Evolutionary conservation across 2,888 invertebrate species (phyloP).

Genomic region (Orthonychiurus folsomi): DNA sequence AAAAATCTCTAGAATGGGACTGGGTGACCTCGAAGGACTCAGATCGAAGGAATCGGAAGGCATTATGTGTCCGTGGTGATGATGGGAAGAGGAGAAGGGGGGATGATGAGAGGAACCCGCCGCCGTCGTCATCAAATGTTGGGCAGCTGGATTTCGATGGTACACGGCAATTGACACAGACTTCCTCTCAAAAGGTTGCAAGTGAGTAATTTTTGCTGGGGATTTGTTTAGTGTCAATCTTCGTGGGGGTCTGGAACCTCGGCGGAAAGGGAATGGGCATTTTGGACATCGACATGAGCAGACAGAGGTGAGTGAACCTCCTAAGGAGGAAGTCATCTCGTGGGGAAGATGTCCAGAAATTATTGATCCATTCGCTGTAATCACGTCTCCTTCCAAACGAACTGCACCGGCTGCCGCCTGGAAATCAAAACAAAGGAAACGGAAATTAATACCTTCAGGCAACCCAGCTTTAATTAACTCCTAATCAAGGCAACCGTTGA

Average conservation of each 20-base stretch:
- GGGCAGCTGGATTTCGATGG: slow-evolving; percentile 33
- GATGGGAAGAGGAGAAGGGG: slow-evolving; percentile 13
- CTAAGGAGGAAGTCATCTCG: slow-evolving; percentile 38
- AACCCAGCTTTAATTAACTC: not conserved
- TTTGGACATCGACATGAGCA: slow-evolving; percentile 43
- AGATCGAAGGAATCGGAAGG: slow-evolving; percentile 40
- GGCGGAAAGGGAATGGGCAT: slow-evolving; percentile 34
- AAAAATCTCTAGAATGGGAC: slow-evolving; percentile 38
- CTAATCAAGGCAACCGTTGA: not conserved
- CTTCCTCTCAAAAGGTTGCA: slow-evolving; percentile 35
- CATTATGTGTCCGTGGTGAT: slow-evolving; percentile 35
- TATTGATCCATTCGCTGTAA: slow-evolving; percentile 85
- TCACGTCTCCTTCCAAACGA: slow-evolving; percentile 90
- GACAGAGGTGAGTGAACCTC: slow-evolving; percentile 40
- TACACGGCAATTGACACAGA: slow-evolving; percentile 38
- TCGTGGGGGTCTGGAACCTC: slow-evolving; percentile 35
- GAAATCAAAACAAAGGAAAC: too few species aligned
- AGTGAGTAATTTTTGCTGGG: slow-evolving; percentile 39
- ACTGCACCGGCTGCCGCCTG: slow-evolving; percentile 92
- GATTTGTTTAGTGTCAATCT: slow-evolving; percentile 39
- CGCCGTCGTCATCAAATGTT: slow-evolving; percentile 17
- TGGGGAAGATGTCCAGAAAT: slow-evolving; percentile 56
- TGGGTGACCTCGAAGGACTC: slow-evolving; percentile 36
- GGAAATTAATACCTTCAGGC: too few species aligned
- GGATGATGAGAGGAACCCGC: slow-evolving; percentile 19